A percentile compares a stretch with the other conserved stretches of the same genome.
phyloP scores from a whole-genome alignment of 2,797 vertebrate species.

The Pseudotriccus pelzelni region DNA sequence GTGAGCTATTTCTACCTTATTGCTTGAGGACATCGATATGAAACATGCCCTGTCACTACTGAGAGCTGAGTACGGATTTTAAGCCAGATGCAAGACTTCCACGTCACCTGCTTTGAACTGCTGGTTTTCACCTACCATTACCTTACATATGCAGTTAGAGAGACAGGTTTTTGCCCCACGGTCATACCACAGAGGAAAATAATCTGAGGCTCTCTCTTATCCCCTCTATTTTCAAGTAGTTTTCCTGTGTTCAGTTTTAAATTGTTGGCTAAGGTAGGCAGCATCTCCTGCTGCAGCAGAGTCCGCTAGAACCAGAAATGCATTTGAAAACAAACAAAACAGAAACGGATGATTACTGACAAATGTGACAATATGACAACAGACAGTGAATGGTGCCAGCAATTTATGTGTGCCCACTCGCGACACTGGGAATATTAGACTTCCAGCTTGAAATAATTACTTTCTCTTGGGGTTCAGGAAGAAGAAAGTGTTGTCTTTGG shows the following conservation, averaged over 20 bases:
- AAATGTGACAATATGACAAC: conserved; percentile 55
- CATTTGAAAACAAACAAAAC: conserved; percentile 11
- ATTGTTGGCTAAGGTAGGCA: conserved; percentile 18
- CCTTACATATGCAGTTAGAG: background rate
- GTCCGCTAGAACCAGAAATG: conserved; percentile 34
- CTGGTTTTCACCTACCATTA: conserved; percentile 3
- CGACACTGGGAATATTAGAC: conserved; percentile 30
- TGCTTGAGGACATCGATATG: conserved; percentile 29
- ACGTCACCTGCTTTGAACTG: background rate
- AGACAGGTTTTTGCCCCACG: background rate
- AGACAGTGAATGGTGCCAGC: conserved; percentile 62
- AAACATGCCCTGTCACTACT: background rate
- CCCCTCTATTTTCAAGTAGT: conserved; percentile 30
- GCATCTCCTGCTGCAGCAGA: conserved; percentile 7
- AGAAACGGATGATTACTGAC: conserved; percentile 39
- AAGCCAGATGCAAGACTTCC: background rate
- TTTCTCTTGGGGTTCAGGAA: conserved; percentile 71
- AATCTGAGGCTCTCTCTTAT: background rate
- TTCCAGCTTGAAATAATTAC: conserved; percentile 70
- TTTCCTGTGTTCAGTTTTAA: conserved; percentile 63
- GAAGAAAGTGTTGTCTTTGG: conserved; percentile 65
- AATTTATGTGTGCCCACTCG: conserved; percentile 60
- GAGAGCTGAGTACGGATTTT: background rate
- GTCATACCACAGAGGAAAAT: background rate
- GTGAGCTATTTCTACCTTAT: conserved; percentile 23